Conservation (phyloP, 2,797 vertebrate genomes). For the Pempheris klunzingeri region DNA sequence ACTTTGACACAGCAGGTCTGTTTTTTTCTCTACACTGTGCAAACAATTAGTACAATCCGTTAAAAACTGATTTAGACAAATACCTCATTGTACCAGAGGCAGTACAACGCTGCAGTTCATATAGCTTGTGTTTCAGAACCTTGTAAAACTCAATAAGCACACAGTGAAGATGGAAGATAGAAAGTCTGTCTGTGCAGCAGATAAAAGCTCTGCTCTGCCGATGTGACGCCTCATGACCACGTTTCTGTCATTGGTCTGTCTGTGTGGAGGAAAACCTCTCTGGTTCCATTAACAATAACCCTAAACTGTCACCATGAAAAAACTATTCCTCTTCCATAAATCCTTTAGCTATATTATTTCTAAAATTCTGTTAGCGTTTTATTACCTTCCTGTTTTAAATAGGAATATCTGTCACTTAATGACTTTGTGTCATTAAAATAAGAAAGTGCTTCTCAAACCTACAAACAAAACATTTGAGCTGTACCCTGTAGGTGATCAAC, state of each 20-base stretch:
- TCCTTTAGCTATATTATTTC: background rate
- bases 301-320: background rate
- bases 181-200: too few relatives aligned
- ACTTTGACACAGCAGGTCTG: too few relatives aligned
- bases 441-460: background rate
- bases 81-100: too few relatives aligned
- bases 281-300: background rate
- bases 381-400: background rate
- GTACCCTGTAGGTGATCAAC: background rate
- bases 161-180: too few relatives aligned
- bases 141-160: too few relatives aligned
- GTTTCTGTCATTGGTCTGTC: background rate
- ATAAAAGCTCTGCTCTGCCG: too few relatives aligned
- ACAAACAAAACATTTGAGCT: background rate
- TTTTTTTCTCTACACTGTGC: too few relatives aligned
- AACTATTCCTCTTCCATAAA: background rate
- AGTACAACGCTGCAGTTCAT: too few relatives aligned
- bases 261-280: background rate
- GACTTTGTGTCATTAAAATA: background rate
- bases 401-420: background rate
- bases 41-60: too few relatives aligned
- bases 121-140: too few relatives aligned
- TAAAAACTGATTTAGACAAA: too few relatives aligned
- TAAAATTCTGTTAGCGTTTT: background rate
- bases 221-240: too few relatives aligned